Conservation (phyloP, 2,113 vertebrate genomes). For the Ochotona curzoniae region DNA sequence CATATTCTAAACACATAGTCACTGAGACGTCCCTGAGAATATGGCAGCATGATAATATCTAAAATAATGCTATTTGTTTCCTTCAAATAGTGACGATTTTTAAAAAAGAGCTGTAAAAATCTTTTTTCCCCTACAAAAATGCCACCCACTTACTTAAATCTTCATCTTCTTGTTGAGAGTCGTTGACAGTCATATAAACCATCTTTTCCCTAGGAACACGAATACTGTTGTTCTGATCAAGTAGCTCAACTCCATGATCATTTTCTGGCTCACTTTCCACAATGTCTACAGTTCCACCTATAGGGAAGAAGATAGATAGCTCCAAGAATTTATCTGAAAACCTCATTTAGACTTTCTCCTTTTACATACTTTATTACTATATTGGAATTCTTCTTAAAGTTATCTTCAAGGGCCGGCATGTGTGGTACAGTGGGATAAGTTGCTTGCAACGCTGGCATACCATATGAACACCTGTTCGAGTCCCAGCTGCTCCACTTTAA, state of each 20-base stretch:
- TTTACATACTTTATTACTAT: background rate
- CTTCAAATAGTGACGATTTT: background rate
- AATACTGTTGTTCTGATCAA: constrained; percentile 91
- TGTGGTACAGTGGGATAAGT: background rate
- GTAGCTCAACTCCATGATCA: constrained; percentile 90
- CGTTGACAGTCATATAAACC: constrained; percentile 98
- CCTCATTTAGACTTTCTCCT: constrained; percentile 38
- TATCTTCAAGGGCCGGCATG: constrained; percentile 1
- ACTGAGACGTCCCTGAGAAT: constrained; percentile 29
- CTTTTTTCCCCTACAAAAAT: constrained; percentile 83
- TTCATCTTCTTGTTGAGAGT: constrained; percentile 95
- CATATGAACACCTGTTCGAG: too few relatives aligned
- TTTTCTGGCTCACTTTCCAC: constrained; percentile 95
- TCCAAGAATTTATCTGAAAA: constrained; percentile 70
- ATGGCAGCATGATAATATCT: background rate
- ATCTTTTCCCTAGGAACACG: constrained; percentile 96
- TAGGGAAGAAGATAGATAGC: constrained; percentile 74
- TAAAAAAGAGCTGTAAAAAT: constrained; percentile 47
- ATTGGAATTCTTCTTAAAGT: constrained; percentile 43
- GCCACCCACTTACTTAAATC: constrained; percentile 93
- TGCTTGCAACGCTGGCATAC: too few relatives aligned
- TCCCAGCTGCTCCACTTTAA: too few relatives aligned
- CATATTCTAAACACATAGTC: constrained; percentile 39
- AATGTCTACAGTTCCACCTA: constrained; percentile 96
- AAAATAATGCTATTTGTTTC: constrained; percentile 43